These are phyloP conservation scores for Manis crassicaudata DNA, from an alignment of 2,797 vertebrate genomes.

Conservation along the genomic window DNA sequence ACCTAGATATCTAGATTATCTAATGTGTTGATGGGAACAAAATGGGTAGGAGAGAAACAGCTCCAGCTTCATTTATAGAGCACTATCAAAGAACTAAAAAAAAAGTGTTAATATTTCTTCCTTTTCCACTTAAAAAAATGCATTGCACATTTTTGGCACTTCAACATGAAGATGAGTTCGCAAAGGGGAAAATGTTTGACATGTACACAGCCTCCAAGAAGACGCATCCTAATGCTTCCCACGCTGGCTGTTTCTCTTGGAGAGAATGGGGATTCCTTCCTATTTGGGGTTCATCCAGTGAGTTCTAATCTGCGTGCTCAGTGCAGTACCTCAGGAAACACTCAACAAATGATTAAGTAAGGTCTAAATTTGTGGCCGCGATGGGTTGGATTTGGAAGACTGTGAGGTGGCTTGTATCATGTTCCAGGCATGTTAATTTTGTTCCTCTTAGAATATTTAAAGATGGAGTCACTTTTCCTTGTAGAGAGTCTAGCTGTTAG, in stretches of 20 bases:
- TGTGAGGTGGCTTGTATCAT: not conserved
- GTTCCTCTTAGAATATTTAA: not conserved
- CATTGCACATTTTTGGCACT: not conserved
- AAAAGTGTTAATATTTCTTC: not conserved
- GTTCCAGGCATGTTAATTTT: not conserved
- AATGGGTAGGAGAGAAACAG: not conserved
- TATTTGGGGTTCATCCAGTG: not conserved
- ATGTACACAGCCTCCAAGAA: not conserved
- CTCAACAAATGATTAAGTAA: no score
- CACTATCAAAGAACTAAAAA: not conserved
- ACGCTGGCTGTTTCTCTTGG: not conserved
- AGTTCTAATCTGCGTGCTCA: not conserved
- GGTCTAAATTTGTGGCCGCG: not conserved
- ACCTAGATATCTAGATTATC: not conserved
- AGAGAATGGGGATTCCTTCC: not conserved
- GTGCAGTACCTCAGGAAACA: not conserved
- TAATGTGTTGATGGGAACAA: not conserved
- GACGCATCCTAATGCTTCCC: not conserved
- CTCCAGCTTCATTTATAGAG: not conserved
- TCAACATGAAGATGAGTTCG: not conserved
- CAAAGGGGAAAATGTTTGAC: not conserved
- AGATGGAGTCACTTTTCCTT: not conserved
- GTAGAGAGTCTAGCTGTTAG: not conserved
- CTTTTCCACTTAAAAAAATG: not conserved
- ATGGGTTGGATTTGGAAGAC: not conserved